Percentiles rank a stretch among this genome's conserved stretches.
phyloP scores from a whole-genome alignment of 2,888 invertebrate genomes.

The Leucophora obtusa region DNA sequence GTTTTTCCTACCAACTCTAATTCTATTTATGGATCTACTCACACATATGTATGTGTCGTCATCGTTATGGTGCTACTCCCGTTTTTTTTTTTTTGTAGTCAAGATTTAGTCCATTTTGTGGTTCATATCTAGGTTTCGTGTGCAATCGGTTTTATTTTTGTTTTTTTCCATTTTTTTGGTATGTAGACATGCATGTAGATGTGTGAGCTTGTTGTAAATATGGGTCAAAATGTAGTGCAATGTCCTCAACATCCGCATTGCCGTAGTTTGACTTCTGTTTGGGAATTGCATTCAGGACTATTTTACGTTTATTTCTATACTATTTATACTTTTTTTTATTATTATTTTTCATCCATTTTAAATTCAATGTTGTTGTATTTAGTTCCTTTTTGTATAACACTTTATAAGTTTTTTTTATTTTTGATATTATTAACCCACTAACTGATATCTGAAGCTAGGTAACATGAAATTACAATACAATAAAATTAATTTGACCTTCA shows the following conservation, averaged over 20 bases:
- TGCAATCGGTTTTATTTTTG: constrained; percentile 50
- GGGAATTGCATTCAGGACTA: constrained; percentile 75
- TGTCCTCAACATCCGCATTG: constrained; percentile 79
- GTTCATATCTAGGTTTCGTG: constrained; percentile 58
- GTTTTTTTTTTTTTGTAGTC: constrained; percentile 19
- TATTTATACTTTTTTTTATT: constrained; percentile 30
- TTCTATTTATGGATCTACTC: not conserved
- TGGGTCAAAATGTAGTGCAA: constrained; percentile 79
- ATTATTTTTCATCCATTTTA: constrained; percentile 35
- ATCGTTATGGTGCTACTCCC: constrained; percentile 41
- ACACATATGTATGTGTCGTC: not conserved
- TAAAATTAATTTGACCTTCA: no score
- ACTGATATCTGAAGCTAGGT: not conserved
- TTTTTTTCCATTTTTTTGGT: constrained; percentile 40
- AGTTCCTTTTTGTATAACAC: constrained; percentile 34
- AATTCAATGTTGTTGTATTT: constrained; percentile 49
- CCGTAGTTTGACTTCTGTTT: constrained; percentile 78
- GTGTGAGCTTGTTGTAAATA: constrained; percentile 69
- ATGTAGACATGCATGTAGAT: constrained; percentile 23
- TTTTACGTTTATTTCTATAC: constrained; percentile 68
- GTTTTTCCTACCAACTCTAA: no score
- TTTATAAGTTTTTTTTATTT: constrained; percentile 40
- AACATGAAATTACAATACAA: no score
- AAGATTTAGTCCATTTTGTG: constrained; percentile 47
- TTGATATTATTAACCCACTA: constrained; percentile 42